Conservation (phyloP, 2,888 invertebrate species). For the Polydrusus tereticollis region DNA sequence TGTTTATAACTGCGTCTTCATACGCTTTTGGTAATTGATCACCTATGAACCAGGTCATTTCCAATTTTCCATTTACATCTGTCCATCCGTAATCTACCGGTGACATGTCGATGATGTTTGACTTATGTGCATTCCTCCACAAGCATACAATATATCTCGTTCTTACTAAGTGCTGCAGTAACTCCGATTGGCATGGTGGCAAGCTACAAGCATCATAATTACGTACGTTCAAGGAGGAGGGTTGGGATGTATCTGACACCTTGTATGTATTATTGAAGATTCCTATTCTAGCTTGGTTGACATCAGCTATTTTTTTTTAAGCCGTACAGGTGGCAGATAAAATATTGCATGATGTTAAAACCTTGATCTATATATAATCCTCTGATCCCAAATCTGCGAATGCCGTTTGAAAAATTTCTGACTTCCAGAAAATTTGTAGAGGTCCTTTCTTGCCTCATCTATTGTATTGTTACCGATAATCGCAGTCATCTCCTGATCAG, state of each 20-base stretch:
- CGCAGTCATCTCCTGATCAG: constrained; percentile 52
- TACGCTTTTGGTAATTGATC: too few relatives aligned
- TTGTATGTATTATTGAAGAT: constrained; percentile 10
- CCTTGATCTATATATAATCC: neutral
- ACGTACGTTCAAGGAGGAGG: neutral
- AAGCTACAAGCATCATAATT: constrained; percentile 20
- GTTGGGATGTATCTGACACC: neutral
- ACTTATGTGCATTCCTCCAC: too few relatives aligned
- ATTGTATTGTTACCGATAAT: constrained; percentile 55
- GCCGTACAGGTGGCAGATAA: neutral
- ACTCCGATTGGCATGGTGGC: neutral
- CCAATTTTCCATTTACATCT: too few relatives aligned
- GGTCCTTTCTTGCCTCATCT: neutral
- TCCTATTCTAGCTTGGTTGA: neutral
- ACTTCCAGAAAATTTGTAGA: neutral
- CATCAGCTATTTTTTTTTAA: neutral
- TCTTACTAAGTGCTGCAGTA: neutral
- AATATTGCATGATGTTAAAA: neutral
- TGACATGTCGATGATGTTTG: too few relatives aligned
- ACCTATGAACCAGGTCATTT: too few relatives aligned
- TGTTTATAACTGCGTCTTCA: too few relatives aligned
- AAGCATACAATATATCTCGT: neutral
- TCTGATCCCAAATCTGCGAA: neutral
- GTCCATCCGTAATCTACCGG: too few relatives aligned
- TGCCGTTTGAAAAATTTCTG: neutral